Percentiles rank a stretch among this genome's conserved stretches.
Evolutionary conservation across 2,113 vertebrate species (phyloP).

Genomic region (Chlorocebus sabaeus): DNA sequence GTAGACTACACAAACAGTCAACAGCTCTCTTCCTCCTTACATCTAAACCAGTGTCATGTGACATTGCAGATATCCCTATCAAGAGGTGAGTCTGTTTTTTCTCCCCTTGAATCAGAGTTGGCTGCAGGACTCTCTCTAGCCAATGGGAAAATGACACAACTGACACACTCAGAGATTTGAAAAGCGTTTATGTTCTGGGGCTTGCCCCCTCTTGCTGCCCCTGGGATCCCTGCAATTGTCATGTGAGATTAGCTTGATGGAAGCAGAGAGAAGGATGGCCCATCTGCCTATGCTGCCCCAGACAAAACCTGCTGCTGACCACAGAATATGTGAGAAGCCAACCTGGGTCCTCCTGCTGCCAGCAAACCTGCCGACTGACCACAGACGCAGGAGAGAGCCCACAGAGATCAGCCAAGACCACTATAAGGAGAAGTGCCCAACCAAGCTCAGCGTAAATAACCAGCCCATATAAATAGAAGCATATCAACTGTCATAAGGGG

Average conservation of each 20-base stretch:
- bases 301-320: background rate
- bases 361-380: background rate
- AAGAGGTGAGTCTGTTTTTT: background rate
- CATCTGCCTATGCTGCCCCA: accelerated
- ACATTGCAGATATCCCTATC: background rate
- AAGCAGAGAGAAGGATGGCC: background rate
- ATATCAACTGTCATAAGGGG: background rate
- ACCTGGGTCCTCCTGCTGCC: background rate
- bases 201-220: background rate
- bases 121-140: background rate
- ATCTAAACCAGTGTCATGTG: too few relatives aligned
- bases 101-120: background rate
- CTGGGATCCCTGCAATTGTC: background rate
- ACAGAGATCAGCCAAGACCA: background rate
- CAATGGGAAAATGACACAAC: background rate
- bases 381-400: accelerated
- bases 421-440: background rate
- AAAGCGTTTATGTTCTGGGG: background rate
- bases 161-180: background rate
- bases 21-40: background rate
- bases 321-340: background rate
- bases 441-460: background rate
- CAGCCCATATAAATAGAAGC: background rate
- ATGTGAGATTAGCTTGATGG: too few relatives aligned
- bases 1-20: background rate